Conservation (phyloP, 53 echinoderm and acorn worm species). For the Hippasteria phrygiana region DNA sequence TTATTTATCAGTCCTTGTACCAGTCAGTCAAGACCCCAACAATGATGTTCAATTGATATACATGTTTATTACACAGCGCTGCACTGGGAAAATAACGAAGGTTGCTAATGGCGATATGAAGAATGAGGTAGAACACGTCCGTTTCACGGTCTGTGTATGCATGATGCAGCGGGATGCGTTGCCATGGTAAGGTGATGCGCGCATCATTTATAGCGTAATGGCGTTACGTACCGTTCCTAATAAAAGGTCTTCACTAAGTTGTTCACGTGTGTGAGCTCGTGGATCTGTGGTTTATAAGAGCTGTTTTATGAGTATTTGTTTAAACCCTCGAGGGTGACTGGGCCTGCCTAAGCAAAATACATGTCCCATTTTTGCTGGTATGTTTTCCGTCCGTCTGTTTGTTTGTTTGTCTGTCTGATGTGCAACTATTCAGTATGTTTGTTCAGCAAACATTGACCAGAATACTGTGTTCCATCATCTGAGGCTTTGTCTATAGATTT, state of each 20-base stretch:
- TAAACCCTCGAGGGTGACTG: background rate
- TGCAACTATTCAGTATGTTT: no score
- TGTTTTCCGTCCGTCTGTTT: no score
- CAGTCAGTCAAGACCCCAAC: background rate
- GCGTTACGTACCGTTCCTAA: no score
- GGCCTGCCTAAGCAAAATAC: background rate
- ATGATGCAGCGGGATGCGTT: background rate
- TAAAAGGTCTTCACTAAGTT: no score
- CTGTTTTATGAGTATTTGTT: background rate
- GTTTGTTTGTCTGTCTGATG: no score
- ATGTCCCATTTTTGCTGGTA: background rate
- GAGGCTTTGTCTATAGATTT: no score
- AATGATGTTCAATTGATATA: background rate
- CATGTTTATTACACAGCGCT: background rate
- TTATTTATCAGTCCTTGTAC: background rate
- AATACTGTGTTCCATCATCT: no score
- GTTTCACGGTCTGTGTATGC: background rate
- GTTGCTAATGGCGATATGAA: background rate
- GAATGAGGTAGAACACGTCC: background rate
- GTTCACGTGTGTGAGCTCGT: background rate
- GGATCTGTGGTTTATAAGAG: no score
- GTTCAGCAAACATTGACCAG: no score
- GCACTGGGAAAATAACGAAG: background rate
- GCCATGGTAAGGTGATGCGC: background rate
- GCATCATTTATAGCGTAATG: background rate